Evolutionary conservation across 2,113 vertebrate species (phyloP).

Genomic region (Catharus fuscescens): DNA sequence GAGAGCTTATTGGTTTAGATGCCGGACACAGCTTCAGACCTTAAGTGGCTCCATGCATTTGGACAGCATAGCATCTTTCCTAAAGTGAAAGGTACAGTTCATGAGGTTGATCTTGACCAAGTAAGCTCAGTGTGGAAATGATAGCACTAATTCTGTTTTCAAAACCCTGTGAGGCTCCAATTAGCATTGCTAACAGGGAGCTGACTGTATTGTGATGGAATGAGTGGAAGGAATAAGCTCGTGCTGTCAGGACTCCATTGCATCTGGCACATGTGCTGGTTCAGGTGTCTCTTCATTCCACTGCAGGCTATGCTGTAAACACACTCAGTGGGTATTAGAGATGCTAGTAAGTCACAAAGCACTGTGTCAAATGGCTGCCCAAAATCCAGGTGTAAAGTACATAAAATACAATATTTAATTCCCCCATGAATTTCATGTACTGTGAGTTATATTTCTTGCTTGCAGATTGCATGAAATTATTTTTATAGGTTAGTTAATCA

Average conservation of each 20-base stretch:
- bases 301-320: neutral
- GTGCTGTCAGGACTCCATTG: neutral
- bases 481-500: neutral
- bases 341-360: neutral
- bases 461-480: neutral
- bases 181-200: neutral
- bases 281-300: neutral
- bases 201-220: neutral
- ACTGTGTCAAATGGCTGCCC: neutral
- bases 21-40: neutral
- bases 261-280: neutral
- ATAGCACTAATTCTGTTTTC: neutral
- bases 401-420: neutral
- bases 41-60: neutral
- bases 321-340: neutral
- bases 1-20: neutral
- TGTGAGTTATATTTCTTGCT: neutral
- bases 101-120: neutral
- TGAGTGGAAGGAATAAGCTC: neutral
- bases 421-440: neutral
- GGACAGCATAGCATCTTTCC: neutral
- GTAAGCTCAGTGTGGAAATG: neutral
- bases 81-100: neutral
- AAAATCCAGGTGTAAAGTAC: neutral
- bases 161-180: neutral